phyloP scores from a whole-genome alignment of 2,797 vertebrate genomes.

The Catharus ustulatus region DNA sequence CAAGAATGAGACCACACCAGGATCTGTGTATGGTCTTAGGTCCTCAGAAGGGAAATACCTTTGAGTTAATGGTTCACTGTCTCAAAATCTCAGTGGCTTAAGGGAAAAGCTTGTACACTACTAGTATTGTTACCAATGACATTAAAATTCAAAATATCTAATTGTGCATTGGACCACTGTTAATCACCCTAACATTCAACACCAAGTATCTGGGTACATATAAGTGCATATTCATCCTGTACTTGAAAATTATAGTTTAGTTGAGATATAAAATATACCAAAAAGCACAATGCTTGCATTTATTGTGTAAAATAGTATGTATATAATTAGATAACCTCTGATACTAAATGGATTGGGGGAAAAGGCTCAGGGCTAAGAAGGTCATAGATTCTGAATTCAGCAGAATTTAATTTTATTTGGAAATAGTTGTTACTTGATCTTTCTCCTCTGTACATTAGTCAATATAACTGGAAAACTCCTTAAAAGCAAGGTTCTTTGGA shows the following conservation, averaged over 20 bases:
- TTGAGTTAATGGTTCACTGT: not conserved
- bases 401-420: not conserved
- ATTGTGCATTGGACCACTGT: not conserved
- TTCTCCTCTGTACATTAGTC: not conserved
- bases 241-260: not conserved
- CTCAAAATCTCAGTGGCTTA: not conserved
- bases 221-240: not conserved
- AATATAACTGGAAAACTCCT: not conserved
- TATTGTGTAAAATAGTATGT: not conserved
- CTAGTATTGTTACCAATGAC: not conserved
- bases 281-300: constrained; percentile 1
- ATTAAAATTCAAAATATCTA: not conserved
- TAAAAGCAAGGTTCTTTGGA: not conserved
- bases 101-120: not conserved
- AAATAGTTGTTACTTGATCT: not conserved
- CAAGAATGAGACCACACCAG: not conserved
- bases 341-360: not conserved
- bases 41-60: not conserved
- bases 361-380: not conserved
- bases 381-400: not conserved
- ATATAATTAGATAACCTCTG: not conserved
- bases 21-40: not conserved
- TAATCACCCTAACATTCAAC: not conserved
- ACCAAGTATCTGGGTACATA: not conserved
- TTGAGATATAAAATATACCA: not conserved